Evolutionary conservation across 2,113 vertebrate genomes (phyloP), one percentile per base, ranked within the genome.

Genomic region (Hystrix brachyura): DNA sequence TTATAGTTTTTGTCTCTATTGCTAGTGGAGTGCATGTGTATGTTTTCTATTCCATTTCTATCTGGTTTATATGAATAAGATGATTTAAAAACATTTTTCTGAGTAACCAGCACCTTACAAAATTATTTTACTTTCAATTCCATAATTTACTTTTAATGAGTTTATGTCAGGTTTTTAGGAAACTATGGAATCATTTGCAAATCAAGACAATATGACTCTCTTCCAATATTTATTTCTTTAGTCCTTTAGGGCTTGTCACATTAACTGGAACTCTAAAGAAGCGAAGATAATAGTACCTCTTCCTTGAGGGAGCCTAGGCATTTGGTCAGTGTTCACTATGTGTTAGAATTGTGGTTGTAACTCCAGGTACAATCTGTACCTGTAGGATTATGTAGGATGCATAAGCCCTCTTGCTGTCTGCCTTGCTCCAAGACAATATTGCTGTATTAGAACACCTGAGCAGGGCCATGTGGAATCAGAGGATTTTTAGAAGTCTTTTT

Each of bases 81-180:
- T 94, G 21, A 27, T 83, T 87, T 32, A 32, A 51, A 91, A 72
- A 17, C 59, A 43, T 78, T 94, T 93, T 74, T 90, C 23, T 76
- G 78, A 43, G 2, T 82, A 90, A 29, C 46, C 7, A 29, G 15
- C 65, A 82, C 46, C 2, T 90, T 53, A 57, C 48, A 71, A 64
- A 90, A 78, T 94, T 87, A 83, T 92, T 90, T 92, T 87, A 82
- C 27, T 59, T 86, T n/a, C 51, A 62, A 69, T 83, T 48, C 7
- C 25, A 62, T 57, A 48, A 72, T 90, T 74, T 62, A 51, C 65
- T 95, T 87, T 60, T 90, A 65, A 76, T 94, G 34, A 65, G 11
- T 11, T 60, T 62, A 23, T 90, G 32, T 57, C 84, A 29, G 7
- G 0, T 43, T 93, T 72, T 21, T 80, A 78, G n/a, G 59, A 88